These are phyloP conservation scores for Hypomesus transpacificus DNA, from an alignment of 2,113 vertebrate species.

Conservation along the genomic window DNA sequence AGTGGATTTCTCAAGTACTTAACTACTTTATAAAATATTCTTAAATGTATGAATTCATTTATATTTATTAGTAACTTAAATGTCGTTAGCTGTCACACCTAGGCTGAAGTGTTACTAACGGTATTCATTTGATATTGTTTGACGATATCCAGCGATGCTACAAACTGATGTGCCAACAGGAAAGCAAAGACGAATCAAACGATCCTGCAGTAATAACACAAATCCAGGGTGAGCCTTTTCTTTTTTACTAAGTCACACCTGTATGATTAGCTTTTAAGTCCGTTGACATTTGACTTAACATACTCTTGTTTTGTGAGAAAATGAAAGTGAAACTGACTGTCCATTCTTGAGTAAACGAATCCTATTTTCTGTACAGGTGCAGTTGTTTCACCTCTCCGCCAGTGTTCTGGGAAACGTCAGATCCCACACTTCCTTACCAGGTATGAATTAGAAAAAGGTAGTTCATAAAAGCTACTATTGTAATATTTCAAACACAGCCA, in stretches of 20 bases:
- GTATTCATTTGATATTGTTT: not conserved
- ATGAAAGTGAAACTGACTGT: slow-evolving; percentile 52
- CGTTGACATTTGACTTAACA: no score
- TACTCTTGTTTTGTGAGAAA: slow-evolving; percentile 4
- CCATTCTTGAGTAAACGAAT: no score
- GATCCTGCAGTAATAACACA: not conserved
- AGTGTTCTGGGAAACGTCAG: slow-evolving; percentile 41
- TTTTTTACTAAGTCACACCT: no score
- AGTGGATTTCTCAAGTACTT: slow-evolving; percentile 52
- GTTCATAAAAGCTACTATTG: not conserved
- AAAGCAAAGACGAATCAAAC: slow-evolving; percentile 13
- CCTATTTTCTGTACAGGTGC: slow-evolving; percentile 37
- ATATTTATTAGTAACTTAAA: no score
- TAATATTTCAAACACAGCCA: no score
- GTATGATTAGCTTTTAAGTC: no score
- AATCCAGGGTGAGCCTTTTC: slow-evolving; percentile 19
- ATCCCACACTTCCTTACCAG: slow-evolving; percentile 23
- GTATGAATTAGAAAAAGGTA: slow-evolving; percentile 10
- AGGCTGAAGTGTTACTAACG: no score
- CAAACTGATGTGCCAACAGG: slow-evolving; percentile 26
- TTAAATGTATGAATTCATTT: no score
- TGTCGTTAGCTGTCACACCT: no score
- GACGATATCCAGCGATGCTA: slow-evolving; percentile 16
- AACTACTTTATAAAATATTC: no score
- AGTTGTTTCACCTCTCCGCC: slow-evolving; percentile 29